Conservation (phyloP, 2,113 vertebrate species). For the Festucalex cinctus region DNA sequence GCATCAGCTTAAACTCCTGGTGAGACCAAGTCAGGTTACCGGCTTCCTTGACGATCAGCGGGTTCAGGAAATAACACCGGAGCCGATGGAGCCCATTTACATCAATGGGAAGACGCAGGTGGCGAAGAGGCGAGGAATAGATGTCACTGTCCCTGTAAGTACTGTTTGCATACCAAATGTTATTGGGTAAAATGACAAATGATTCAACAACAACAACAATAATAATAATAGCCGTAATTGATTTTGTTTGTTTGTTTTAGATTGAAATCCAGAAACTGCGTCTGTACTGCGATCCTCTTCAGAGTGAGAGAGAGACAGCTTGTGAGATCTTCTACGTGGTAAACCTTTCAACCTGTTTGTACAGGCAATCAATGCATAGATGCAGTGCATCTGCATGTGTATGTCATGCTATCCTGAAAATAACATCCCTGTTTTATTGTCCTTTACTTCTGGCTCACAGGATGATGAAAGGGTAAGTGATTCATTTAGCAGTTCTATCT, state of each 20-base stretch:
- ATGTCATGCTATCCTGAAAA: neutral
- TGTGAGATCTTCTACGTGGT: slow-evolving; percentile 82
- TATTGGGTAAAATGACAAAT: too few species aligned
- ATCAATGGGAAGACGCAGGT: slow-evolving; percentile 78
- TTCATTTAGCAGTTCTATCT: too few species aligned
- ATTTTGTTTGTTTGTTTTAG: slow-evolving; percentile 30
- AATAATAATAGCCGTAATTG: too few species aligned
- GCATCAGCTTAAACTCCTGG: slow-evolving; percentile 77
- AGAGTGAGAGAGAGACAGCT: slow-evolving; percentile 78
- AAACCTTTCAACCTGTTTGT: slow-evolving; percentile 17
- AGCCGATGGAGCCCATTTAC: slow-evolving; percentile 68
- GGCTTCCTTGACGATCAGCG: slow-evolving; percentile 68
- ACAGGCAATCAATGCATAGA: slow-evolving; percentile 2
- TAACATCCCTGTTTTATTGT: slow-evolving; percentile 9
- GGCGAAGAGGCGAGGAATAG: slow-evolving; percentile 59
- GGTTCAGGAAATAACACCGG: slow-evolving; percentile 51
- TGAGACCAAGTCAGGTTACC: slow-evolving; percentile 50
- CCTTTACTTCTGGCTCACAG: slow-evolving; percentile 42
- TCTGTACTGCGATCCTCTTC: slow-evolving; percentile 78
- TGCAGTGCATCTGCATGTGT: neutral
- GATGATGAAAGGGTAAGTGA: slow-evolving; percentile 78
- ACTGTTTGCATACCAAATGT: neutral
- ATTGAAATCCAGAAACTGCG: slow-evolving; percentile 77
- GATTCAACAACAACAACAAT: too few species aligned
- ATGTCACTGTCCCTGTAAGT: slow-evolving; percentile 68